Conservation (phyloP, 2,113 vertebrate species). For the Isurus oxyrinchus region DNA sequence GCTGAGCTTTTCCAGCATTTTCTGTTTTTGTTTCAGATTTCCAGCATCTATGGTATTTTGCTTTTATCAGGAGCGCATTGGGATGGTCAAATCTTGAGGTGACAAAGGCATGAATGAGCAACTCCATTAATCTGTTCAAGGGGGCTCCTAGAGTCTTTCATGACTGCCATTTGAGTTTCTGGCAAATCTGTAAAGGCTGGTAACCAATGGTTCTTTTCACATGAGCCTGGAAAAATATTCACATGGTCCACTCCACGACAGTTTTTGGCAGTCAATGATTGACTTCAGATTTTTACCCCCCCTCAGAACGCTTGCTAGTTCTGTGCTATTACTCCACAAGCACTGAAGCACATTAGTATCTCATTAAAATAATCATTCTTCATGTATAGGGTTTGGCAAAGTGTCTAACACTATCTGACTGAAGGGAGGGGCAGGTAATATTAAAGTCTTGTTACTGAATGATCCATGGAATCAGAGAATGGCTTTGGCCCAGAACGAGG, state of each 20-base stretch:
- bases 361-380: not conserved
- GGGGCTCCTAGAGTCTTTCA: too few species aligned
- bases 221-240: not conserved
- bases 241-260: not conserved
- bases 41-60: too few species aligned
- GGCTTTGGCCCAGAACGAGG: too few species aligned
- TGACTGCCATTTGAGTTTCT: not conserved
- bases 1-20: too few species aligned
- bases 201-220: not conserved
- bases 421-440: too few species aligned
- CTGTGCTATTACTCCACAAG: not conserved
- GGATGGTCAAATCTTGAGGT: too few species aligned
- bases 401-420: not conserved
- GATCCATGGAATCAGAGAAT: too few species aligned
- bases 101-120: too few species aligned
- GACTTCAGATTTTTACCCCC: not conserved
- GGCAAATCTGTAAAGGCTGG: not conserved
- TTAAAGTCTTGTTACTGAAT: too few species aligned
- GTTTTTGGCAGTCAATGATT: not conserved
- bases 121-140: too few species aligned
- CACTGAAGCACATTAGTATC: not conserved
- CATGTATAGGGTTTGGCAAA: not conserved
- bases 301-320: not conserved
- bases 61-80: too few species aligned
- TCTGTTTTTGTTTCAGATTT: too few species aligned